Evolutionary conservation across 2,797 vertebrate species (phyloP).

Genomic region (Notamacropus eugenii): DNA sequence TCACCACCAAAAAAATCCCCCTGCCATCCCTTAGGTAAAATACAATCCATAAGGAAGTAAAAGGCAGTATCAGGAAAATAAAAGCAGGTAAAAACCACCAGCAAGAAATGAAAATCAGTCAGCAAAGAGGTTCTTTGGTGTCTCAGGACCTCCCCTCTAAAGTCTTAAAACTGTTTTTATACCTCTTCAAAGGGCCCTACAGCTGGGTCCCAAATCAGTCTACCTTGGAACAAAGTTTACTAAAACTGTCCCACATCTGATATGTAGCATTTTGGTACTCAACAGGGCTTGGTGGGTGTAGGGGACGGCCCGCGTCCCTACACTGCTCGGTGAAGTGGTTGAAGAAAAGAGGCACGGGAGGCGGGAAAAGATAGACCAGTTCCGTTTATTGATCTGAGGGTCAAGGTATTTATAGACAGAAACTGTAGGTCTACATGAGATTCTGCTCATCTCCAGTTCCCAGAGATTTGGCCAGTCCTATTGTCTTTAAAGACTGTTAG

Average conservation of each 20-base stretch:
- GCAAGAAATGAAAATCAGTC: background rate
- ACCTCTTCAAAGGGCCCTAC: background rate
- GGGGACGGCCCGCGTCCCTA: too few relatives aligned
- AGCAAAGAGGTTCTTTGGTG: background rate
- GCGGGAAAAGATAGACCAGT: too few relatives aligned
- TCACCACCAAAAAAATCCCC: background rate
- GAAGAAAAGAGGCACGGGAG: too few relatives aligned
- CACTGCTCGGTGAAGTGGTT: too few relatives aligned
- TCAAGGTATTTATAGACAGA: too few relatives aligned
- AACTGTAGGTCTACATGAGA: too few relatives aligned
- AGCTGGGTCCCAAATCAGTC: background rate
- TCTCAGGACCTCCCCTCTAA: background rate
- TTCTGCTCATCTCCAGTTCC: too few relatives aligned
- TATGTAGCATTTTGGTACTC: background rate
- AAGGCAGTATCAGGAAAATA: background rate
- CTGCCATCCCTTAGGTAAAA: background rate
- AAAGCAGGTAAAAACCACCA: background rate
- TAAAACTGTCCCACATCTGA: background rate
- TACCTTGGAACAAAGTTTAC: background rate
- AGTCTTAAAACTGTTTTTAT: too few relatives aligned
- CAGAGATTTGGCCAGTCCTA: too few relatives aligned
- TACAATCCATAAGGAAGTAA: background rate
- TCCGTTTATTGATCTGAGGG: too few relatives aligned
- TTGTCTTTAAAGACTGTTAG: too few relatives aligned
- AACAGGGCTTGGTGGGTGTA: background rate